Evolutionary conservation across 2,888 invertebrate genomes (phyloP).

Genomic region (Thysanoteuthis rhombus): DNA sequence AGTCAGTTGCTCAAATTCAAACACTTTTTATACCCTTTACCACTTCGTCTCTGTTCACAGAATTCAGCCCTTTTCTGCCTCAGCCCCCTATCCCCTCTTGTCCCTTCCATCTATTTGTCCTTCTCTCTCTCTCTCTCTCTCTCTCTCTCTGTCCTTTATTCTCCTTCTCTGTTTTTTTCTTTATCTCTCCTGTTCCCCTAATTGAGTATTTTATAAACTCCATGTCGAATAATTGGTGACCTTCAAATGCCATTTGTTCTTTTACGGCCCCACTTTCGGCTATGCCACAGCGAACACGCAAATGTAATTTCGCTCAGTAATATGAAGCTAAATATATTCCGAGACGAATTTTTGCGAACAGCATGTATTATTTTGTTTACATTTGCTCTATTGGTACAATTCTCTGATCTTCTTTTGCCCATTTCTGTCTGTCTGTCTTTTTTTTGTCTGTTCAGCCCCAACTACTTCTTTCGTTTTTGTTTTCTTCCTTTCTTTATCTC

Average conservation of each 20-base stretch:
- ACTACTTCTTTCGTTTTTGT: background rate
- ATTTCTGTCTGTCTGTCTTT: background rate
- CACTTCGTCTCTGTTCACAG: too few relatives aligned
- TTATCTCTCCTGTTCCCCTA: background rate
- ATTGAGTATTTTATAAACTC: conserved; percentile 12
- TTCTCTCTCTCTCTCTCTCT: background rate
- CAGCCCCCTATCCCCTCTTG: background rate
- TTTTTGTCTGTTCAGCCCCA: background rate
- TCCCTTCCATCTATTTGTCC: background rate
- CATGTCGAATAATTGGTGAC: conserved; percentile 12
- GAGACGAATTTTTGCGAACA: background rate
- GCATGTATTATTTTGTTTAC: conserved; percentile 29
- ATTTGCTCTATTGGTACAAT: background rate
- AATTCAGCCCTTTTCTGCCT: background rate
- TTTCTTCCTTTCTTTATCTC: background rate
- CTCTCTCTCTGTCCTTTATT: background rate
- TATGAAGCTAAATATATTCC: background rate
- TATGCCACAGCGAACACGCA: background rate
- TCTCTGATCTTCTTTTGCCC: background rate
- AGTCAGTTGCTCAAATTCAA: too few relatives aligned
- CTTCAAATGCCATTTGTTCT: background rate
- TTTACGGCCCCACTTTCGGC: background rate
- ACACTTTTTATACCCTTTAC: too few relatives aligned
- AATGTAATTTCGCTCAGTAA: conserved; percentile 34
- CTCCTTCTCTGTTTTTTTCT: background rate